Conservation (phyloP, 2,888 invertebrate genomes). For the Drosophila lutescens region DNA sequence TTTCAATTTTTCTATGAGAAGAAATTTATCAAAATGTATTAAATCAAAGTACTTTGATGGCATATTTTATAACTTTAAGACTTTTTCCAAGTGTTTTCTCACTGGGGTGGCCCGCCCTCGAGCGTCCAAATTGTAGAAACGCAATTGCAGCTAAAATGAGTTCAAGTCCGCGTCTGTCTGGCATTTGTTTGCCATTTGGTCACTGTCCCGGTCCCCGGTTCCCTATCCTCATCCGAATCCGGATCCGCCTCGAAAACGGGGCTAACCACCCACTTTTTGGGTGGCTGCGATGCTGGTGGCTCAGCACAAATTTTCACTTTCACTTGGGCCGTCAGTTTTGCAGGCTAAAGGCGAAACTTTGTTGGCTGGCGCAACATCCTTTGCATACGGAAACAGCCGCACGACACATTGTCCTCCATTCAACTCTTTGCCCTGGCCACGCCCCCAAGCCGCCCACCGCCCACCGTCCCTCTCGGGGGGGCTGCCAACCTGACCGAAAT, state of each 20-base stretch:
- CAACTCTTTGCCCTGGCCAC: slow-evolving; percentile 69
- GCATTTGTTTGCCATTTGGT: slow-evolving; percentile 60
- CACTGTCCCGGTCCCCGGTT: slow-evolving; percentile 31
- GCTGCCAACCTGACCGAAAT: slow-evolving; percentile 78
- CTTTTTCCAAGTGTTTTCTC: slow-evolving; percentile 11
- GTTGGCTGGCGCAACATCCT: slow-evolving; percentile 78
- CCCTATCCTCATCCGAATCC: neutral
- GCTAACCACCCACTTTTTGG: slow-evolving; percentile 28
- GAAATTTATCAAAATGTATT: no score
- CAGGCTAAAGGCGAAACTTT: slow-evolving; percentile 72
- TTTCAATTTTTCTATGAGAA: no score
- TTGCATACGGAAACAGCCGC: slow-evolving; percentile 82
- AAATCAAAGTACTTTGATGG: neutral
- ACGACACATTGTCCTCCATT: slow-evolving; percentile 66
- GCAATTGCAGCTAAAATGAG: slow-evolving; percentile 48
- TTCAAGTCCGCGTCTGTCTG: slow-evolving; percentile 69
- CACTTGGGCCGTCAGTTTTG: slow-evolving; percentile 75
- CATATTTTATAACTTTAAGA: neutral
- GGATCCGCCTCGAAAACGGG: neutral
- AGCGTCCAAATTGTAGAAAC: slow-evolving; percentile 15
- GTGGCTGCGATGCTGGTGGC: slow-evolving; percentile 19
- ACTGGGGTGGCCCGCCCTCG: slow-evolving; percentile 13
- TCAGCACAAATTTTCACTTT: slow-evolving; percentile 73
- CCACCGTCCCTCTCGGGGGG: neutral
- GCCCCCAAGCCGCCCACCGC: neutral